Percentiles rank a stretch among this genome's conserved stretches.
Evolutionary conservation across 2,797 vertebrate species (phyloP).

Genomic region (Benthosema pterotum): DNA sequence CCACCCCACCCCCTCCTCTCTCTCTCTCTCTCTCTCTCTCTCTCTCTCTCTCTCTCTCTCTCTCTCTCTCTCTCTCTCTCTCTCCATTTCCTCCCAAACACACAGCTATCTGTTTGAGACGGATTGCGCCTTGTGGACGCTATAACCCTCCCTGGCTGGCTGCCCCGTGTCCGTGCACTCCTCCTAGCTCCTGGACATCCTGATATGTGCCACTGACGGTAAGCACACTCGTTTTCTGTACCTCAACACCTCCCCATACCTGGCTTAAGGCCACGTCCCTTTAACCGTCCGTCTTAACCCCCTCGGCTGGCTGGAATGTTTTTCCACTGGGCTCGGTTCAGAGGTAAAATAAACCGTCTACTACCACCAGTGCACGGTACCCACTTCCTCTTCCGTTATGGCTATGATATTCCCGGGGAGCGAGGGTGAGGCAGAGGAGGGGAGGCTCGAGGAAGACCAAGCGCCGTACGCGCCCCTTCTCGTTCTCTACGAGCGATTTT

Average conservation of each 20-base stretch:
- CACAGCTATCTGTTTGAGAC: conserved; percentile 72
- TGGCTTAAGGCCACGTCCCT: conserved; percentile 38
- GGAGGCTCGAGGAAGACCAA: conserved; percentile 30
- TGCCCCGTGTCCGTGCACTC: conserved; percentile 41
- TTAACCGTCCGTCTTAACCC: conserved; percentile 41
- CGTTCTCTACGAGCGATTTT: conserved; percentile 39
- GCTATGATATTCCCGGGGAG: conserved; percentile 24
- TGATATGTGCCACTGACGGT: conserved; percentile 48
- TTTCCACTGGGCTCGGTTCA: conserved; percentile 45
- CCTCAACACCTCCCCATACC: conserved; percentile 20
- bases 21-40: not conserved
- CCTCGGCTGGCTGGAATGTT: conserved; percentile 69
- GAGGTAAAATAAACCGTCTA: conserved; percentile 69
- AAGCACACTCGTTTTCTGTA: conserved; percentile 46
- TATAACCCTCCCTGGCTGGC: conserved; percentile 49
- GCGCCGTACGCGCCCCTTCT: conserved; percentile 26
- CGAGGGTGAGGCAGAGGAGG: conserved; percentile 32
- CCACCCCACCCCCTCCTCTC: conserved; percentile 7
- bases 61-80: conserved; percentile 12
- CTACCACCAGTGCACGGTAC: conserved; percentile 37
- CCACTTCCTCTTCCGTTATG: conserved; percentile 42
- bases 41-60: not conserved
- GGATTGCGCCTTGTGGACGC: conserved; percentile 48
- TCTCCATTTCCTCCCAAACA: conserved; percentile 64
- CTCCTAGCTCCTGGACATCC: conserved; percentile 26